Conservation (phyloP, 64 coral and sea anemone species). For the Montipora sp. region DNA sequence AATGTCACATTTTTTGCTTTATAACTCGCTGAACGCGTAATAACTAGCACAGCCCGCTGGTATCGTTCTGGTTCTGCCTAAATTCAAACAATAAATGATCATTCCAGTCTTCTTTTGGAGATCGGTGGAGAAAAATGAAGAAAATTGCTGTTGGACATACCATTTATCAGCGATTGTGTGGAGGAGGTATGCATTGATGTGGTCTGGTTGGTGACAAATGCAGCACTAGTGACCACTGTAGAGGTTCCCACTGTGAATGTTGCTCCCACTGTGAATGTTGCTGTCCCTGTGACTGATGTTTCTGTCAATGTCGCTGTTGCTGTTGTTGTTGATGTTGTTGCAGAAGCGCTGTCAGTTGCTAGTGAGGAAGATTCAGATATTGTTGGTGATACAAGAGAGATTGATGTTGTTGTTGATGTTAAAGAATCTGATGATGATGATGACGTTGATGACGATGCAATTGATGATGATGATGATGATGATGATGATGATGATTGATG, state of each 20-base stretch:
- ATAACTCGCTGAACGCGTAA: too few species aligned
- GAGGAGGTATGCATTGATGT: not conserved
- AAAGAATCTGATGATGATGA: not conserved
- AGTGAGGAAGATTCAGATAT: not conserved
- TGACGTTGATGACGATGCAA: not conserved
- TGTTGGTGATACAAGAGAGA: not conserved
- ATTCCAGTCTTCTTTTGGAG: too few species aligned
- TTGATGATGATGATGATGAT: not conserved
- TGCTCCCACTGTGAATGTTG: not conserved
- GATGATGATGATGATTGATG: not conserved
- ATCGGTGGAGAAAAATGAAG: not conserved
- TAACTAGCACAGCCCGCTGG: too few species aligned
- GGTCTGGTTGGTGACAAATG: not conserved
- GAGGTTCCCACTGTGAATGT: not conserved
- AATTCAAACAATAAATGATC: too few species aligned
- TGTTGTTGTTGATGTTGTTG: not conserved
- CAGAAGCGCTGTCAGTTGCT: not conserved
- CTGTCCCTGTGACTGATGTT: not conserved
- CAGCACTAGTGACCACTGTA: not conserved
- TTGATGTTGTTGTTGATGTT: not conserved
- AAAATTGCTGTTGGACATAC: not conserved
- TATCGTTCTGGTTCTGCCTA: too few species aligned
- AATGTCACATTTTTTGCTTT: too few species aligned
- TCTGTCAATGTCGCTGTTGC: not conserved
- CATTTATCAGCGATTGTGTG: not conserved